Evolutionary conservation across 2,888 invertebrate genomes (phyloP).

Genomic region (Apocheima hispidaria): DNA sequence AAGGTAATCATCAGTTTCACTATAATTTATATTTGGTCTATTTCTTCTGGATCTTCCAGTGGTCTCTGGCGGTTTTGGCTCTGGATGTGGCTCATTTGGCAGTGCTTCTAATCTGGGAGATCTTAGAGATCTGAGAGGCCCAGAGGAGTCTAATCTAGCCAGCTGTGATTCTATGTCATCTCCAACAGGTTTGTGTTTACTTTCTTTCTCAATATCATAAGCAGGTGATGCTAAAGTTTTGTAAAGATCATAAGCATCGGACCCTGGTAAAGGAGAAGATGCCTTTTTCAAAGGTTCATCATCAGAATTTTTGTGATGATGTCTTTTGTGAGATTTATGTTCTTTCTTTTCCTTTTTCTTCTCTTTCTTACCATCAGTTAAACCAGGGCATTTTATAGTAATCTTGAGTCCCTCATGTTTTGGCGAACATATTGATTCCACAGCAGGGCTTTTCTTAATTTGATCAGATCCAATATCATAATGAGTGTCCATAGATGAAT

Average conservation of each 20-base stretch:
- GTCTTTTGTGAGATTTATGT: conserved; percentile 79
- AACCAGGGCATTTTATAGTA: conserved; percentile 79
- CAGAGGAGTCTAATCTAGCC: conserved; percentile 70
- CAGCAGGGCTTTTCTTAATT: conserved; percentile 71
- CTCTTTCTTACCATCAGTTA: conserved; percentile 75
- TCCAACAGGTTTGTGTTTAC: conserved; percentile 54
- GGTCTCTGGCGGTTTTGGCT: conserved; percentile 77
- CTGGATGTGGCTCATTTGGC: conserved; percentile 69
- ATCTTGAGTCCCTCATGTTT: conserved; percentile 84
- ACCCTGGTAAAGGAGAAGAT: conserved; percentile 82
- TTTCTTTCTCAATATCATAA: conserved; percentile 64
- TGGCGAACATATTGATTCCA: conserved; percentile 80
- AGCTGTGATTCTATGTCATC: conserved; percentile 76
- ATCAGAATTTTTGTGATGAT: conserved; percentile 77
- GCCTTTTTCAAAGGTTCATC: conserved; percentile 71
- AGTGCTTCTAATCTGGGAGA: conserved; percentile 66
- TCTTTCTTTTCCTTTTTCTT: conserved; percentile 83
- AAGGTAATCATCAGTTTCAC: conserved; percentile 85
- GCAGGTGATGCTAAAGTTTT: conserved; percentile 82
- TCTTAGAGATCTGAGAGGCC: conserved; percentile 62
- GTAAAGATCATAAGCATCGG: conserved; percentile 82
- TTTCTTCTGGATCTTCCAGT: conserved; percentile 78
- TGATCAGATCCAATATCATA: conserved; percentile 75
- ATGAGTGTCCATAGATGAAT: conserved; percentile 80
- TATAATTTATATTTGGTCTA: conserved; percentile 83